Conservation (phyloP, 2,888 invertebrate species). For the Nesidiocoris tenuis region DNA sequence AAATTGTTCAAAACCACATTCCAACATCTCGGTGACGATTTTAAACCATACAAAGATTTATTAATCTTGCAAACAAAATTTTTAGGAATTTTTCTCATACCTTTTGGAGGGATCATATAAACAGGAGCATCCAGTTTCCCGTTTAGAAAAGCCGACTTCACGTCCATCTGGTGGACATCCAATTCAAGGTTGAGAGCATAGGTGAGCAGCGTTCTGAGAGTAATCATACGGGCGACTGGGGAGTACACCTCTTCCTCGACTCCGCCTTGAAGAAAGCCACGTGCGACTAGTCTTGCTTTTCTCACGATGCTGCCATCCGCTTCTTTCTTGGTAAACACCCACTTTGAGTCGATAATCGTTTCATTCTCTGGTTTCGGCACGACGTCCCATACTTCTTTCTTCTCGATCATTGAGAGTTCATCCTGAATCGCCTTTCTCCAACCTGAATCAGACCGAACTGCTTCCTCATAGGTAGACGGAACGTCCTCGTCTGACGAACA, state of each 20-base stretch:
- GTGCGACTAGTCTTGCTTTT: conserved; percentile 36
- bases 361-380: conserved; percentile 6
- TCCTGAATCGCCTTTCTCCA: conserved; percentile 14
- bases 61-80: background rate
- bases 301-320: conserved; percentile 10
- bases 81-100: background rate
- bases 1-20: conserved; percentile 5
- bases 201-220: background rate
- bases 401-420: conserved; percentile 12
- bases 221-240: conserved; percentile 19
- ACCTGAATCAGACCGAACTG: background rate
- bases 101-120: conserved; percentile 16
- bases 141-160: conserved; percentile 27
- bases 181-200: conserved; percentile 20
- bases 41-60: conserved; percentile 18
- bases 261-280: conserved; percentile 33
- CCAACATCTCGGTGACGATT: conserved; percentile 12
- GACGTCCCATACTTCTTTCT: conserved; percentile 32
- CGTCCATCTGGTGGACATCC: conserved; percentile 20
- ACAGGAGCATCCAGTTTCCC: conserved; percentile 6
- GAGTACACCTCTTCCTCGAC: conserved; percentile 33
- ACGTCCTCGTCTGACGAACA: background rate
- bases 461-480: conserved; percentile 12
- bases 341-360: conserved; percentile 32
- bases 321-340: conserved; percentile 24